These are phyloP conservation scores for Lepidurus packardi DNA, from an alignment of 1,140 invertebrate species.

Conservation along the genomic window DNA sequence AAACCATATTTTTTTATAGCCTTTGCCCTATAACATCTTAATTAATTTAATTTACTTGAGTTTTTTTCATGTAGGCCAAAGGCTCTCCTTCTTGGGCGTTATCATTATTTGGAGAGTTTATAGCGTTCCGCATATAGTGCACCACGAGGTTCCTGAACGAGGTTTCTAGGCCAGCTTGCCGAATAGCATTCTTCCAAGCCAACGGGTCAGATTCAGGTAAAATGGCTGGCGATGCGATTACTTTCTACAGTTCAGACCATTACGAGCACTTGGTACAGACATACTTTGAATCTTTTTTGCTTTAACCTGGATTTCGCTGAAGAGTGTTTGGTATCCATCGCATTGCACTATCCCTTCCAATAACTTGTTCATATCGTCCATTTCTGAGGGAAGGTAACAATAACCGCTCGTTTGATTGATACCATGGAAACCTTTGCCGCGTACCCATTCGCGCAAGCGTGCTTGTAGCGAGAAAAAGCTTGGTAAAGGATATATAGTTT, in stretches of 20 bases:
- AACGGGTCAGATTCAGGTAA: neutral
- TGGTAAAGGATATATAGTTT: no score
- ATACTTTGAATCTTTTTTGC: neutral
- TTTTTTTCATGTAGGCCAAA: conserved; percentile 65
- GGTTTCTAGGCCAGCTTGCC: conserved; percentile 30
- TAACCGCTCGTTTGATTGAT: neutral
- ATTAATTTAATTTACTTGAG: conserved; percentile 50
- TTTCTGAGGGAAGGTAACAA: neutral
- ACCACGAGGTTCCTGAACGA: conserved; percentile 26
- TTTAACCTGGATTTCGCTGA: neutral
- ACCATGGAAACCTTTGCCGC: neutral
- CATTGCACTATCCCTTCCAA: neutral
- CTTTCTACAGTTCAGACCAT: neutral
- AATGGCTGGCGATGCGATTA: neutral
- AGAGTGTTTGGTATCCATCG: neutral
- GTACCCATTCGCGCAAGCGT: no score
- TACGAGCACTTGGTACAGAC: neutral
- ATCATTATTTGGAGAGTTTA: neutral
- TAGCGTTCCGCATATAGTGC: neutral
- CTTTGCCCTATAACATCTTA: neutral
- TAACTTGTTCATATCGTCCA: neutral
- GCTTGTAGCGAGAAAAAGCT: no score
- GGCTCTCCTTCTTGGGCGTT: conserved; percentile 44
- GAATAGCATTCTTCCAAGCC: conserved; percentile 4
- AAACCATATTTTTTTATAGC: neutral